Evolutionary conservation across 2,113 vertebrate genomes (phyloP).

Genomic region (Leptobrachium ailaonicum): DNA sequence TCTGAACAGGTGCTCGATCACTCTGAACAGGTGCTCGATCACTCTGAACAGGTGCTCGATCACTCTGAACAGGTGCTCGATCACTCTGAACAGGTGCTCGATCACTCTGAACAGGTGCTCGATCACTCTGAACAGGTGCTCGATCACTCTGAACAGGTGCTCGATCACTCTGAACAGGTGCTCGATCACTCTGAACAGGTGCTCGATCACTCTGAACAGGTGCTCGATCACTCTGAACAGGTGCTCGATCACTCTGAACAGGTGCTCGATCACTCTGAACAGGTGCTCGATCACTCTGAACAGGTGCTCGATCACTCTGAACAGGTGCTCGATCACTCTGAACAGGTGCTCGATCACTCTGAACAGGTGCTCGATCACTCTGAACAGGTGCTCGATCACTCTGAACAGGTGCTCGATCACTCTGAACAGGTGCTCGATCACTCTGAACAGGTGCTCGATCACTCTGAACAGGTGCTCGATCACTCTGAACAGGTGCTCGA

Average conservation of each 20-base stretch:
- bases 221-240: not conserved
- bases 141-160: constrained; percentile 3
- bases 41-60: not conserved
- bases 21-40: not conserved
- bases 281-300: not conserved
- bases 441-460: not conserved
- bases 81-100: not conserved
- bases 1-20: not conserved
- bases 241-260: not conserved
- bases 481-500: not conserved
- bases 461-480: not conserved
- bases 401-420: not conserved
- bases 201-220: not conserved
- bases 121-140: not conserved
- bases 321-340: not conserved
- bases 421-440: not conserved
- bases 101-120: constrained; percentile 1
- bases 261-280: not conserved
- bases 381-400: not conserved
- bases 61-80: not conserved
- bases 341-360: not conserved
- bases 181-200: not conserved
- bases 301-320: not conserved
- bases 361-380: not conserved
- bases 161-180: not conserved